phyloP scores from a whole-genome alignment of 2,797 vertebrate species.

The Poecilia wingei region DNA sequence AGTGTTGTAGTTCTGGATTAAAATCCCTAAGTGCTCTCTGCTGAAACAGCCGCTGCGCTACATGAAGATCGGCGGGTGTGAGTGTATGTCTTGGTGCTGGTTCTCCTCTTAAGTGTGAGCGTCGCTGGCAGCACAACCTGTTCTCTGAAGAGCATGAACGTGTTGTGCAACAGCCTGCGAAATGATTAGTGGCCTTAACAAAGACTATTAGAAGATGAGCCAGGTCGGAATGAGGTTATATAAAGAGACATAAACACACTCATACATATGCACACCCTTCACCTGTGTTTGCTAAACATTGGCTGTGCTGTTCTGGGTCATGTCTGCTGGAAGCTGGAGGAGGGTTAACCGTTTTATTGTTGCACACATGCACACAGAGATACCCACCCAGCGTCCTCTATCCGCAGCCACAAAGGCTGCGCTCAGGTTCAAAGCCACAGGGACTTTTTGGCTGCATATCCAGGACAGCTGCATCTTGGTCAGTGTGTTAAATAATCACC shows the following conservation, averaged over 20 bases:
- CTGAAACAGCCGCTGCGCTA: constrained; percentile 22
- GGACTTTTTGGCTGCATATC: constrained; percentile 44
- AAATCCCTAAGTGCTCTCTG: constrained; percentile 19
- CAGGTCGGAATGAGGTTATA: constrained; percentile 51
- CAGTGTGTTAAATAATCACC: constrained; percentile 63
- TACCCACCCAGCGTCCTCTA: constrained; percentile 32
- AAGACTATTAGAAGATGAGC: constrained; percentile 47
- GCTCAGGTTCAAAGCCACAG: constrained; percentile 64
- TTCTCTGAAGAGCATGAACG: constrained; percentile 50
- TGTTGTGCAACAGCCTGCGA: constrained; percentile 64
- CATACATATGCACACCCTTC: constrained; percentile 17
- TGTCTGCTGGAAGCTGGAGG: constrained; percentile 33
- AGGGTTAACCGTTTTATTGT: constrained; percentile 45
- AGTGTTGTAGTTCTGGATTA: constrained; percentile 20
- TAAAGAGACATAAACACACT: constrained; percentile 34
- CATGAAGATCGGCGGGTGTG: neutral
- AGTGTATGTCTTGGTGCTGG: constrained; percentile 10
- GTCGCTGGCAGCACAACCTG: constrained; percentile 57
- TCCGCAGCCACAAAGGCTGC: constrained; percentile 44
- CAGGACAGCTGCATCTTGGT: constrained; percentile 67
- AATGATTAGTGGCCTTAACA: constrained; percentile 54
- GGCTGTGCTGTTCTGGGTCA: constrained; percentile 38
- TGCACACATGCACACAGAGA: constrained; percentile 12
- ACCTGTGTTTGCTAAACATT: constrained; percentile 61
- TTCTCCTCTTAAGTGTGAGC: constrained; percentile 39